A percentile compares a stretch with the other conserved stretches of the same genome.
phyloP scores from a whole-genome alignment of 1,140 invertebrate genomes.

The Copidosoma floridanum region DNA sequence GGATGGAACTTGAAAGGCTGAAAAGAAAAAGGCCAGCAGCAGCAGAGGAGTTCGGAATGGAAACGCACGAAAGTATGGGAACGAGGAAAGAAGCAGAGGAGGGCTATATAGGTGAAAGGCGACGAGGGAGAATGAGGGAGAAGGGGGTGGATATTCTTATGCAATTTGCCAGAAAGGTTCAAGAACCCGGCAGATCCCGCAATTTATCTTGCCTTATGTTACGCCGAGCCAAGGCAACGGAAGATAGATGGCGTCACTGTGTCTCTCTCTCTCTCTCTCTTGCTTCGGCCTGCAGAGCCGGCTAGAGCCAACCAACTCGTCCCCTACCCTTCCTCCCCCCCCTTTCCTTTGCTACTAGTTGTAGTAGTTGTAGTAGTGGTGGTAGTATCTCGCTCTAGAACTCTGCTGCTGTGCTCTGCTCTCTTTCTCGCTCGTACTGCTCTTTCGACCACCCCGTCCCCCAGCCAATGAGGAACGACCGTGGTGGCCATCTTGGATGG shows the following conservation, averaged over 20 bases:
- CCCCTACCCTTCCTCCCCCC: slow-evolving; percentile 34
- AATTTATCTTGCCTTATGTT: slow-evolving; percentile 61
- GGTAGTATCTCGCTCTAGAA: background rate
- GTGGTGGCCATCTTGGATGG: slow-evolving; percentile 59
- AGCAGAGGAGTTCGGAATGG: background rate
- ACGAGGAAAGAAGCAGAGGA: slow-evolving; percentile 8
- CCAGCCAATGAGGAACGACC: slow-evolving; percentile 58
- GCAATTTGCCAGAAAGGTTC: slow-evolving; percentile 61
- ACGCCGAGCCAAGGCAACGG: slow-evolving; percentile 58
- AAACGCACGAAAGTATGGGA: slow-evolving; percentile 3
- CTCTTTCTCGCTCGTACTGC: slow-evolving; percentile 13
- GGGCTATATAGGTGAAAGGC: background rate
- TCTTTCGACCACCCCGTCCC: slow-evolving; percentile 54
- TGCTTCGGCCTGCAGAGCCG: slow-evolving; percentile 23
- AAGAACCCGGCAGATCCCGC: slow-evolving; percentile 59
- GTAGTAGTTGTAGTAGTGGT: too few relatives aligned
- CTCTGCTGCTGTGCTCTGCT: slow-evolving; percentile 22
- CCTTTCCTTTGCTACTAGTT: background rate
- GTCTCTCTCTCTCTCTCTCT: slow-evolving; percentile 42
- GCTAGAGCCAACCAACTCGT: slow-evolving; percentile 32
- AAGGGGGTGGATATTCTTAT: slow-evolving; percentile 57
- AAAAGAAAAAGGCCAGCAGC: too few relatives aligned
- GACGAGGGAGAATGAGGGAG: background rate
- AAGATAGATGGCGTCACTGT: slow-evolving; percentile 60
- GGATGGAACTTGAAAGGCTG: slow-evolving; percentile 12